Percentiles rank a stretch among this genome's conserved stretches.
These are phyloP conservation scores for Nipponia nippon DNA, from an alignment of 2,113 vertebrate genomes.

Conservation along the genomic window DNA sequence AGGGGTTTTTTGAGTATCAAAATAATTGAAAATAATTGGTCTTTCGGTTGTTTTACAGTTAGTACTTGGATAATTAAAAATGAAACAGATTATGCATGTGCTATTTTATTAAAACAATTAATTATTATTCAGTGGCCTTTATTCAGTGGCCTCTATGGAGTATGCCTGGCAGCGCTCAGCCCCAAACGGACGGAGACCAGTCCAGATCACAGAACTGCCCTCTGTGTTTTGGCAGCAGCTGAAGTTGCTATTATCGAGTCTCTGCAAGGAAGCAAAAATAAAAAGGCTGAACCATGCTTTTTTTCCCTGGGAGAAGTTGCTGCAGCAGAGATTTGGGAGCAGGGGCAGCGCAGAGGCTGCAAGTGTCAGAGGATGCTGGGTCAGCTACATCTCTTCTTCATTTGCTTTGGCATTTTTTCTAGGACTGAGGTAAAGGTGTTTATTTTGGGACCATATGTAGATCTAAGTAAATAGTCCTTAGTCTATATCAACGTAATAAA, in stretches of 20 bases:
- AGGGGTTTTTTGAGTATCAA: not conserved
- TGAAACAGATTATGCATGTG: not conserved
- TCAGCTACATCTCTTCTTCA: not conserved
- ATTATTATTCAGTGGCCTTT: not conserved
- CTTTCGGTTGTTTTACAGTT: not conserved
- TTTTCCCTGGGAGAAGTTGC: not conserved
- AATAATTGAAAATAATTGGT: slow-evolving; percentile 32
- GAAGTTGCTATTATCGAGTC: not conserved
- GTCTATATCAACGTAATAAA: not conserved
- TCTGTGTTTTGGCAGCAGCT: not conserved
- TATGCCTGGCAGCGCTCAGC: not conserved
- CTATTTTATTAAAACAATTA: not conserved
- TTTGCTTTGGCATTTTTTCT: not conserved
- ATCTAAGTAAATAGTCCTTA: not conserved
- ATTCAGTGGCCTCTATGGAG: not conserved
- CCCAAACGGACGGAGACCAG: accelerated
- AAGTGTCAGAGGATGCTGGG: not conserved
- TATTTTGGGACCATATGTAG: not conserved
- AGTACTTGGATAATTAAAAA: slow-evolving; percentile 16
- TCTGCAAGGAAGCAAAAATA: not conserved
- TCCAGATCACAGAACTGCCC: not conserved
- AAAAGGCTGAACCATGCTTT: not conserved
- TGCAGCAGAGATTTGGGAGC: not conserved
- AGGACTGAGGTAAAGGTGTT: not conserved
- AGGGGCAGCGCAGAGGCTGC: accelerated